Conservation (phyloP, 2,113 vertebrate species). For the Petrocephalus microphthalmus region DNA sequence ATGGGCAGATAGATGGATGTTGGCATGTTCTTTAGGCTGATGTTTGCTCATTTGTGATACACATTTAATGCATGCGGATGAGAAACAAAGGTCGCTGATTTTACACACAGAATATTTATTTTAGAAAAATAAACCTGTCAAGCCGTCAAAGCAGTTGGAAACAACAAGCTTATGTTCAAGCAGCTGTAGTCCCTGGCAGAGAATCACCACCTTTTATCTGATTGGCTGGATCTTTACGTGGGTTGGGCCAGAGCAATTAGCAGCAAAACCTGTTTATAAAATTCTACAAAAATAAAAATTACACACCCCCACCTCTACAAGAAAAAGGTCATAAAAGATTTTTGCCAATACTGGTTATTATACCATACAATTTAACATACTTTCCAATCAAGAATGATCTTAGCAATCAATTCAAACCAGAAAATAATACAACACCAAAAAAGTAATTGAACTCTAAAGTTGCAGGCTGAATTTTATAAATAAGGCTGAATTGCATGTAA, state of each 20-base stretch:
- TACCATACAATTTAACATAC: background rate
- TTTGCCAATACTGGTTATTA: background rate
- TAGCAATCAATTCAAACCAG: conserved; percentile 17
- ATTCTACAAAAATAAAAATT: conserved; percentile 13
- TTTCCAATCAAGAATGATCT: background rate
- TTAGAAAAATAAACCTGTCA: conserved; percentile 46
- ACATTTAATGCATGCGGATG: background rate
- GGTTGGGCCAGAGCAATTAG: conserved; percentile 40
- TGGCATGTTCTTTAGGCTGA: background rate
- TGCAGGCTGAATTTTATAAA: conserved; percentile 26
- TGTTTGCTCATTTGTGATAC: background rate
- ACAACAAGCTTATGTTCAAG: conserved; percentile 39
- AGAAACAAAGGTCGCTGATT: background rate
- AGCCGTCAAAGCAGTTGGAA: conserved; percentile 39
- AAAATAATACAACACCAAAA: conserved; percentile 19
- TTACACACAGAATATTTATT: conserved; percentile 44
- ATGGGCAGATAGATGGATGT: background rate
- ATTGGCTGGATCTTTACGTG: conserved; percentile 28
- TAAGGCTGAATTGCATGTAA: conserved; percentile 7
- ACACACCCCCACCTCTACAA: background rate
- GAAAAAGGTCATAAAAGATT: background rate
- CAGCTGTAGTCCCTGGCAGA: conserved; percentile 41
- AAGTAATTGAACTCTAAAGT: background rate
- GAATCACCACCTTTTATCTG: conserved; percentile 27
- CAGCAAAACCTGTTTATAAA: conserved; percentile 28